Percentiles rank a stretch among this genome's conserved stretches.
These are phyloP conservation scores for Pipa parva DNA, from an alignment of 2,113 vertebrate species.

Conservation along the genomic window DNA sequence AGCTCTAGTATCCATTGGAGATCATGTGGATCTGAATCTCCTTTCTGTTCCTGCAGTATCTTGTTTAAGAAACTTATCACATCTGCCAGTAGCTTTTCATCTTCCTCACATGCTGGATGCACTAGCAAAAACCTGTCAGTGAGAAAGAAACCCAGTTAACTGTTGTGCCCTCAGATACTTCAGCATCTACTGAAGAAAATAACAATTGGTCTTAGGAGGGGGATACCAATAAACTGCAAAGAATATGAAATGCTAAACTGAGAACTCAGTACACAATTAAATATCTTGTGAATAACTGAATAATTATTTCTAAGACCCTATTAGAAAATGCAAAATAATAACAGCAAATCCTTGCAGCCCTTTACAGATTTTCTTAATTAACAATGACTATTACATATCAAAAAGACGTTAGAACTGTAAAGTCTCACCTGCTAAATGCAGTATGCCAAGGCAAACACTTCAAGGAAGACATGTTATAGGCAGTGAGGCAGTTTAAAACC, in stretches of 20 bases:
- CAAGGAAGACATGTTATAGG: constrained; percentile 60
- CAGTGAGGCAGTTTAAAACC: constrained; percentile 58
- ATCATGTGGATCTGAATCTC: constrained; percentile 59
- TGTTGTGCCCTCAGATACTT: neutral
- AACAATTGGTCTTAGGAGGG: too few relatives aligned
- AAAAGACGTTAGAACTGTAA: neutral
- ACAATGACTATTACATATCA: too few relatives aligned
- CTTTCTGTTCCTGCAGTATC: constrained; percentile 67
- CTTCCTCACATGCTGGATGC: constrained; percentile 79
- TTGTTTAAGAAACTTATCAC: constrained; percentile 83
- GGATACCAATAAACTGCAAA: too few relatives aligned
- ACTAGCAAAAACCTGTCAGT: constrained; percentile 84
- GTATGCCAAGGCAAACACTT: constrained; percentile 72
- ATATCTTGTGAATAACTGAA: too few relatives aligned
- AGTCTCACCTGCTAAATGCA: constrained; percentile 74
- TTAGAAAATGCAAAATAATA: too few relatives aligned
- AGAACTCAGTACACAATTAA: too few relatives aligned
- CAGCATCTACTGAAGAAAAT: too few relatives aligned
- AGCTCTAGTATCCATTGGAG: constrained; percentile 84
- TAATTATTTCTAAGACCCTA: too few relatives aligned
- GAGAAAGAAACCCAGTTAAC: constrained; percentile 37
- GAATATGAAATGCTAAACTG: too few relatives aligned
- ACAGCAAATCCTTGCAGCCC: too few relatives aligned
- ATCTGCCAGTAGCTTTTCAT: constrained; percentile 85
- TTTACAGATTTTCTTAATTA: too few relatives aligned